A percentile compares a stretch with the other conserved stretches of the same genome.
Evolutionary conservation across 53 echinoderm and acorn worm species (phyloP).

Genomic region (Temnopleurus reevesii): DNA sequence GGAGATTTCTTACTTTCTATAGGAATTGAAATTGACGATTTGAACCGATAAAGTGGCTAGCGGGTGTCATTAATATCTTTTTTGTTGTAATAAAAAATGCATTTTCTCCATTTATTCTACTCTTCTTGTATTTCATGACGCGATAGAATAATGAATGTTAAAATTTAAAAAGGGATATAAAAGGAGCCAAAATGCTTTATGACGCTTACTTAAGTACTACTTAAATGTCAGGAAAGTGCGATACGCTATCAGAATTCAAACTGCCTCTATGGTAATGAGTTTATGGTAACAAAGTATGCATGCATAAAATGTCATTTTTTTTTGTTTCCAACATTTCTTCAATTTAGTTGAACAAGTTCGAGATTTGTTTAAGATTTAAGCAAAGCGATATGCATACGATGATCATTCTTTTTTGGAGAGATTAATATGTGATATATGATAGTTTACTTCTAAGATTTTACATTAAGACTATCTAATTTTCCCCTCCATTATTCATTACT

Average conservation of each 20-base stretch:
- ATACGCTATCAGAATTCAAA: conserved; percentile 17
- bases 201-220: not conserved
- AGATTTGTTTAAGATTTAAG: no score
- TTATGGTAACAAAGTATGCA: no score
- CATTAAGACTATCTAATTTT: no score
- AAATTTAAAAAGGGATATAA: not conserved
- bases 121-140: conserved; percentile 20
- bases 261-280: not conserved
- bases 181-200: not conserved
- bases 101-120: not conserved
- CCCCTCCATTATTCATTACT: no score
- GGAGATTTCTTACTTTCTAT: not conserved
- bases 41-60: conserved; percentile 28
- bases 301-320: no score
- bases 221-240: conserved; percentile 11
- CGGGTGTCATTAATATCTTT: conserved; percentile 4
- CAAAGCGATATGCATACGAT: no score
- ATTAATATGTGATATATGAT: no score
- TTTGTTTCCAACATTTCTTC: no score
- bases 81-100: not conserved
- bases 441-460: no score
- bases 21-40: conserved; percentile 30
- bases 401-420: no score
- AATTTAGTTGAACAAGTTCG: no score
- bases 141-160: not conserved